These are phyloP conservation scores for Cyanistes caeruleus DNA, from an alignment of 2,113 vertebrate genomes.

Conservation along the genomic window DNA sequence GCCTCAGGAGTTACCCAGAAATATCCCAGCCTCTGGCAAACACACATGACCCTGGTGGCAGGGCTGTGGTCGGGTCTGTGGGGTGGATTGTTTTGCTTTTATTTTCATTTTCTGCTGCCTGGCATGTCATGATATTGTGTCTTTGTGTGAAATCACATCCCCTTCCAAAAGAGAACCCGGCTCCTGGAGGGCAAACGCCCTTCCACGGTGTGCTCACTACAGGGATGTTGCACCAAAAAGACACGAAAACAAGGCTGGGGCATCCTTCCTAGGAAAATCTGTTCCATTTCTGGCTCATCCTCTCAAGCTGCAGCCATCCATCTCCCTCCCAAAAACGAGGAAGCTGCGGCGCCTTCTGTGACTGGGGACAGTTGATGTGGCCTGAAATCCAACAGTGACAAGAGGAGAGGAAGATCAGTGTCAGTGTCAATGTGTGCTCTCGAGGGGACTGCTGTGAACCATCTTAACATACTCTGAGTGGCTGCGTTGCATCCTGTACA, in stretches of 20 bases:
- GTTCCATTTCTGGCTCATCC: neutral
- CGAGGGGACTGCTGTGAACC: conserved; percentile 51
- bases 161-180: neutral
- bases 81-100: neutral
- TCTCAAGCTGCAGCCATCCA: neutral
- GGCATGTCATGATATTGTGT: neutral
- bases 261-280: neutral
- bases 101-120: neutral
- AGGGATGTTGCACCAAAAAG: neutral
- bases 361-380: neutral
- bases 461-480: neutral
- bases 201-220: neutral
- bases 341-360: neutral
- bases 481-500: conserved; percentile 50
- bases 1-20: neutral
- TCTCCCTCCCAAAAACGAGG: neutral
- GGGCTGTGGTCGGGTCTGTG: neutral
- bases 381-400: neutral
- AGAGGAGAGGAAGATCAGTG: conserved; percentile 5
- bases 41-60: neutral
- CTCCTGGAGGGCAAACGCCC: neutral
- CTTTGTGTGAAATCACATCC: neutral
- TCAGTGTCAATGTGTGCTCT: neutral
- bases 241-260: neutral
- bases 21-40: neutral